These are phyloP conservation scores for Lithophane leautieri DNA, from an alignment of 2,888 invertebrate genomes.

Conservation along the genomic window DNA sequence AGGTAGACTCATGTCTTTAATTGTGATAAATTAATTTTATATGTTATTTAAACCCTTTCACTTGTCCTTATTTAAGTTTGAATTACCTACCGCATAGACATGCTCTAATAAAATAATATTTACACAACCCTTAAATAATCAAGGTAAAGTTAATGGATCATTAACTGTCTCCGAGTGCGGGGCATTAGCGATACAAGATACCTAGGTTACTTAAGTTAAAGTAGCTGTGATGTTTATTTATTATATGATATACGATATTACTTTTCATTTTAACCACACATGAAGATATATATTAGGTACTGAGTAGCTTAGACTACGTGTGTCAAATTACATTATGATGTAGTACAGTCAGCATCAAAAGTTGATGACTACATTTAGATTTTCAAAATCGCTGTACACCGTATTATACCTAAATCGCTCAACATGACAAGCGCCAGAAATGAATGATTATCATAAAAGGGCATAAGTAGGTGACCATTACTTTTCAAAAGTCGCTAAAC, in stretches of 20 bases:
- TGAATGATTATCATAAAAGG: no score
- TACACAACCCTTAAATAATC: constrained; percentile 22
- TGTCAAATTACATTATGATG: constrained; percentile 27
- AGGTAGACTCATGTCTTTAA: neutral
- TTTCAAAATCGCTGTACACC: no score
- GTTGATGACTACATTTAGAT: no score
- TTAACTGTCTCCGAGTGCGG: constrained; percentile 32
- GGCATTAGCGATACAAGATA: constrained; percentile 52
- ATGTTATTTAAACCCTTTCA: neutral
- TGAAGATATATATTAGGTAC: constrained; percentile 25
- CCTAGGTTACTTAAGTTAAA: constrained; percentile 42
- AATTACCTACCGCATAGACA: neutral
- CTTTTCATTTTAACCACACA: constrained; percentile 58
- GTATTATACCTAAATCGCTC: no score
- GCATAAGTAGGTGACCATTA: no score
- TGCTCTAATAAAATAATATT: constrained; percentile 28
- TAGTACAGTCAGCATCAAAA: no score
- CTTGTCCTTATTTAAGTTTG: neutral
- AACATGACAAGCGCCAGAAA: no score
- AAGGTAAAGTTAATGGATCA: constrained; percentile 43
- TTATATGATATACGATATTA: constrained; percentile 53
- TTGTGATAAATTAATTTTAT: neutral
- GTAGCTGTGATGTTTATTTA: constrained; percentile 54
- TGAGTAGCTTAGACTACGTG: neutral
- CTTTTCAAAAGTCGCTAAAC: no score